Conservation (phyloP, 2,113 vertebrate genomes). For the Upupa epops region DNA sequence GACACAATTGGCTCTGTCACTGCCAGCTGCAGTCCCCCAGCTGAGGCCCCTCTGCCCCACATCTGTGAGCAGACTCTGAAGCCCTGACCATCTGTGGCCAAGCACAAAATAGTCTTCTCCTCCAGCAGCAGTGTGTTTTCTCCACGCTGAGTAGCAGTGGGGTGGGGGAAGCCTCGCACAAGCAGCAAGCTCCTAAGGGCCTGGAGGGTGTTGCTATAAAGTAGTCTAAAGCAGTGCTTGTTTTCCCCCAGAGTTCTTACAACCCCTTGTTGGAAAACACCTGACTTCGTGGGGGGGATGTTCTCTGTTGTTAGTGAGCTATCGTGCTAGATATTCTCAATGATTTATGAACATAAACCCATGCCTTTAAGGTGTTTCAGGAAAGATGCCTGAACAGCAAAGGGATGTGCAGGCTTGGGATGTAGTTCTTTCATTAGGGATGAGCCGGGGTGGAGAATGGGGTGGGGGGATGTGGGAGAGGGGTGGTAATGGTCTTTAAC, state of each 20-base stretch:
- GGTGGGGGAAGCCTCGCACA: neutral
- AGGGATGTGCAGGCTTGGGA: neutral
- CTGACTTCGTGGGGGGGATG: neutral
- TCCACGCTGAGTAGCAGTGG: neutral
- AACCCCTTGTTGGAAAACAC: neutral
- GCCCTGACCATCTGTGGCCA: neutral
- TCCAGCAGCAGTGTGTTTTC: neutral
- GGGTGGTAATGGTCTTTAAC: neutral
- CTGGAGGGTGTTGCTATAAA: neutral
- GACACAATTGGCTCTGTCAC: neutral
- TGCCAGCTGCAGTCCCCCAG: neutral
- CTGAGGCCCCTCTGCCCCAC: neutral
- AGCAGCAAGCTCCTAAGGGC: neutral
- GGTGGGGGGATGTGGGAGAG: neutral
- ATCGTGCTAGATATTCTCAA: neutral
- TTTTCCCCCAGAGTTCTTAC: neutral
- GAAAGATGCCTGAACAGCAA: neutral
- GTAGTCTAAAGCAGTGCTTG: neutral
- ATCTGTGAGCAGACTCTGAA: neutral
- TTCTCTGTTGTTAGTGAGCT: neutral
- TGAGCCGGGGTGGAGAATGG: neutral
- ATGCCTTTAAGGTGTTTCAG: neutral
- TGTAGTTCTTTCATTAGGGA: neutral
- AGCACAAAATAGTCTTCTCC: neutral
- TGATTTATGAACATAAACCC: neutral